A percentile compares a stretch with the other conserved stretches of the same genome.
Evolutionary conservation across 2,113 vertebrate genomes (phyloP).

Genomic region (Lepisosteus osseus): DNA sequence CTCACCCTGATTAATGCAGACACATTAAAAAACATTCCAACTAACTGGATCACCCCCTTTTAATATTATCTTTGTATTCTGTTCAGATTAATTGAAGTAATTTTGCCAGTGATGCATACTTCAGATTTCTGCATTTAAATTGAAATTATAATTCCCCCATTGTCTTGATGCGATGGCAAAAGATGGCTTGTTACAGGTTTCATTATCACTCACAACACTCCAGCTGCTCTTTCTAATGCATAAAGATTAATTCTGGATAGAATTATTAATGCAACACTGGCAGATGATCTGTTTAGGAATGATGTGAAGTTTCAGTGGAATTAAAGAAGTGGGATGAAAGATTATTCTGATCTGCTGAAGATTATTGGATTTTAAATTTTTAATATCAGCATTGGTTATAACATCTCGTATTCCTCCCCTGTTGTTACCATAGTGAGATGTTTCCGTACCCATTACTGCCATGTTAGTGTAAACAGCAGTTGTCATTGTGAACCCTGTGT

Average conservation of each 20-base stretch:
- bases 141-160: conserved; percentile 84
- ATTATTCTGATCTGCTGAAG: conserved; percentile 11
- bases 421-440: not conserved
- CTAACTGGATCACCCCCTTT: conserved; percentile 59
- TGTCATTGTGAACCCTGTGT: not conserved
- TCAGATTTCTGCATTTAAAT: conserved; percentile 82
- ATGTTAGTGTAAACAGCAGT: not conserved
- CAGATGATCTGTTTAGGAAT: conserved; percentile 39
- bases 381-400: not conserved
- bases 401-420: not conserved
- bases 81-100: conserved; percentile 83
- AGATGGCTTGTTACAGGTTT: conserved; percentile 80
- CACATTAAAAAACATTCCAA: conserved; percentile 61
- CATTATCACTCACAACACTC: conserved; percentile 80
- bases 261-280: conserved; percentile 67
- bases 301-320: not conserved
- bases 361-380: conserved; percentile 16
- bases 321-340: conserved; percentile 10
- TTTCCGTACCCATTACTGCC: not conserved
- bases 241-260: conserved; percentile 66
- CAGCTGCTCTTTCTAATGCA: conserved; percentile 76
- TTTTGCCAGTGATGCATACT: conserved; percentile 79
- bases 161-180: conserved; percentile 72
- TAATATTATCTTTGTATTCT: conserved; percentile 72
- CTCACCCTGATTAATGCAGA: conserved; percentile 35